Conservation (phyloP, 2,797 vertebrate species). For the Novumbra hubbsi region DNA sequence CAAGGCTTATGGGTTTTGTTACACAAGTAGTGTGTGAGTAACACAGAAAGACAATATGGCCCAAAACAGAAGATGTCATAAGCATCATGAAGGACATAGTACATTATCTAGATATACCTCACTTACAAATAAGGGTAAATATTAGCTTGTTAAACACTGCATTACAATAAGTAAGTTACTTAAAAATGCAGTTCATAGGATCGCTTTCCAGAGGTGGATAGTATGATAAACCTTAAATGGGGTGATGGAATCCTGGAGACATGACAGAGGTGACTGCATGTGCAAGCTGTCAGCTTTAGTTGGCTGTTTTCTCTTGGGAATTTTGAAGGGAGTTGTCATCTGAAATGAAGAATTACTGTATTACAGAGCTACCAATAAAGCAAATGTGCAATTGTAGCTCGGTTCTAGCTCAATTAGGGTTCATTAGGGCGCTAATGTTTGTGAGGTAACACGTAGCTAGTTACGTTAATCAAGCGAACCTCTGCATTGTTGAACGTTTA, state of each 20-base stretch:
- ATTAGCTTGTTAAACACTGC: not conserved
- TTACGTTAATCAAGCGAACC: not conserved
- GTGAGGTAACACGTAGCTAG: not conserved
- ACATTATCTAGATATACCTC: not conserved
- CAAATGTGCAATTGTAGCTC: not conserved
- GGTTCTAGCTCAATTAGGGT: not conserved
- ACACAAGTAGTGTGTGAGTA: not conserved
- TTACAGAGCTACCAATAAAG: not conserved
- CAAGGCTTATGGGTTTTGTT: not conserved
- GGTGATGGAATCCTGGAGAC: conserved; percentile 47
- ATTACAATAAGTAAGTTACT: not conserved
- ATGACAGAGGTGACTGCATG: conserved; percentile 62
- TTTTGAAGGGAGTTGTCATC: conserved; percentile 63
- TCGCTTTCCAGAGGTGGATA: too few relatives aligned
- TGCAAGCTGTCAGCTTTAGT: conserved; percentile 25
- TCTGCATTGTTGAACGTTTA: not conserved
- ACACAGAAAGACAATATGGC: not conserved
- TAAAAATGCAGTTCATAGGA: not conserved
- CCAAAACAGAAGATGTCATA: not conserved
- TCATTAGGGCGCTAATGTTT: not conserved
- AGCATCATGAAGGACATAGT: not conserved
- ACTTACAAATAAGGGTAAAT: not conserved
- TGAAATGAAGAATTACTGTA: conserved; percentile 10
- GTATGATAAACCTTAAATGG: conserved; percentile 30
- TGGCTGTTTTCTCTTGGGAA: conserved; percentile 60